phyloP scores from a whole-genome alignment of 1,140 invertebrate genomes.

The Aradophagus sp. region DNA sequence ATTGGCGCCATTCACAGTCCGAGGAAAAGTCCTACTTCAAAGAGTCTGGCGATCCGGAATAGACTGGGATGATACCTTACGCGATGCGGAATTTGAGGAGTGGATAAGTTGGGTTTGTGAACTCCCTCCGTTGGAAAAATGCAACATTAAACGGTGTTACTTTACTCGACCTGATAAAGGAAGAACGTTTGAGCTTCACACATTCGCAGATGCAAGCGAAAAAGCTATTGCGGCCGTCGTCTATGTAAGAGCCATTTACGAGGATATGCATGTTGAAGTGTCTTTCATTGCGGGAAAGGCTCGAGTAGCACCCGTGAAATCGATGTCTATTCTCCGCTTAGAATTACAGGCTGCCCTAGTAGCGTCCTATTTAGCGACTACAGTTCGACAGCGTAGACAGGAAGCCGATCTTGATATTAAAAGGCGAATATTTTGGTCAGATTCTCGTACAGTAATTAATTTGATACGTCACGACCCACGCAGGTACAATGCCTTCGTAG shows the following conservation, averaged over 20 bases:
- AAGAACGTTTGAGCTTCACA: conserved; percentile 51
- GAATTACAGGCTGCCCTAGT: no score
- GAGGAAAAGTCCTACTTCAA: conserved; percentile 67
- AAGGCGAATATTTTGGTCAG: neutral
- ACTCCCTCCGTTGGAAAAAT: conserved; percentile 8
- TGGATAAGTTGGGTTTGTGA: conserved; percentile 36
- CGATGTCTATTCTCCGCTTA: no score
- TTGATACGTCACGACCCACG: conserved; percentile 60
- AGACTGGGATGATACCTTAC: conserved; percentile 25
- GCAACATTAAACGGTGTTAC: neutral
- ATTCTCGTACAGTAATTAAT: conserved; percentile 55
- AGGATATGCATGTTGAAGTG: no score
- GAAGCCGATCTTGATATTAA: conserved; percentile 38
- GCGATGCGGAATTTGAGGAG: conserved; percentile 1
- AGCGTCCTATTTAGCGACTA: no score
- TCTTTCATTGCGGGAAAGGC: conserved; percentile 7
- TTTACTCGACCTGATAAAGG: neutral
- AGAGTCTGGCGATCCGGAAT: conserved; percentile 56
- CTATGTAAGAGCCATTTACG: no score
- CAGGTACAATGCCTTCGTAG: conserved; percentile 65
- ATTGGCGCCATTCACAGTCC: conserved; percentile 63
- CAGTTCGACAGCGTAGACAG: no score
- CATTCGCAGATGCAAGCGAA: conserved; percentile 47
- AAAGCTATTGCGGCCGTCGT: conserved; percentile 56
- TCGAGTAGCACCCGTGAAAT: conserved; percentile 2